Conservation (phyloP, 2,113 vertebrate genomes). For the Octodon degus region DNA sequence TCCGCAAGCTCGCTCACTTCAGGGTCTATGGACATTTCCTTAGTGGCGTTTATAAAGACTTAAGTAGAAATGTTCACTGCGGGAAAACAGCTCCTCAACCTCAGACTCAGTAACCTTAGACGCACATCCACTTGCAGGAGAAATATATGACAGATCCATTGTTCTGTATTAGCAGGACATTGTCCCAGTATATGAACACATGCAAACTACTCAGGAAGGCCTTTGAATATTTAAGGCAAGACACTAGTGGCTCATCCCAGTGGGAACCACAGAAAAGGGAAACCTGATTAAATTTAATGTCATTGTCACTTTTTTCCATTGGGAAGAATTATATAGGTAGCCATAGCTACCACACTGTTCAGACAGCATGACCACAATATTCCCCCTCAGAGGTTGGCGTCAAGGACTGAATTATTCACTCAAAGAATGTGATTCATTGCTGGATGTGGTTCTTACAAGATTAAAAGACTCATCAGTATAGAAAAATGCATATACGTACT, state of each 20-base stretch:
- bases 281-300: constrained; percentile 99
- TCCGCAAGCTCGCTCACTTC: constrained; percentile 83
- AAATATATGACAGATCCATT: constrained; percentile 91
- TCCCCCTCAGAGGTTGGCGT: constrained; percentile 91
- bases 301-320: constrained; percentile 94
- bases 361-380: constrained; percentile 96
- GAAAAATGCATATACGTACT: constrained; percentile 79
- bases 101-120: constrained; percentile 84
- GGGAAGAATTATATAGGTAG: constrained; percentile 97
- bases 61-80: constrained; percentile 84
- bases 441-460: constrained; percentile 84
- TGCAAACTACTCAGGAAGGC: constrained; percentile 89
- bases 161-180: constrained; percentile 90
- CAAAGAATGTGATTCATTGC: constrained; percentile 89
- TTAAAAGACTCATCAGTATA: constrained; percentile 86
- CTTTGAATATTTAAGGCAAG: constrained; percentile 92
- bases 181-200: constrained; percentile 89
- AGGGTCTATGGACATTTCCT: constrained; percentile 79
- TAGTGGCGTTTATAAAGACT: constrained; percentile 82
- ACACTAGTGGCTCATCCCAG: constrained; percentile 92
- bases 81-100: constrained; percentile 84
- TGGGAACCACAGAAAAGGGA: constrained; percentile 95
- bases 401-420: constrained; percentile 91
- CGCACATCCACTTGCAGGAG: constrained; percentile 86
- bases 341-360: constrained; percentile 94